These are phyloP conservation scores for Nomada flava DNA, from an alignment of 2,888 invertebrate genomes.

Conservation along the genomic window DNA sequence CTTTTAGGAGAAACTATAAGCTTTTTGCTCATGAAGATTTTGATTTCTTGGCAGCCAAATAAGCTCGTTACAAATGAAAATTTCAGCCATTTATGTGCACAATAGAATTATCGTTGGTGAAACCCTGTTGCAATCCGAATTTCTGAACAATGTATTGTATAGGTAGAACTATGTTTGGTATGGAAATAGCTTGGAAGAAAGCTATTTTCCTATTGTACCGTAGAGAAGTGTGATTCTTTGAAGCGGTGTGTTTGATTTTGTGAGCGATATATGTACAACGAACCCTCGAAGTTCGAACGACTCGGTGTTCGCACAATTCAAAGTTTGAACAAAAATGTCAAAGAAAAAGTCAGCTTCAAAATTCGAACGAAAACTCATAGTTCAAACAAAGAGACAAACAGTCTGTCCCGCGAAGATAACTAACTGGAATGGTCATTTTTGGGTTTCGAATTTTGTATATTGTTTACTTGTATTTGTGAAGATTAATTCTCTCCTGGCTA, in stretches of 20 bases:
- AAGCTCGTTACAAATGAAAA: slow-evolving; percentile 9
- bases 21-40: not conserved
- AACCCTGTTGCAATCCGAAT: not conserved
- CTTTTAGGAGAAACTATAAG: not conserved
- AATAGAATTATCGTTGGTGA: not conserved
- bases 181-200: slow-evolving; percentile 9
- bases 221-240: slow-evolving; percentile 1
- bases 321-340: no score
- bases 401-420: no score
- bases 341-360: no score
- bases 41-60: no score
- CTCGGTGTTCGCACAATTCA: no score
- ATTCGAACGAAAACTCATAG: no score
- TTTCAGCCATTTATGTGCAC: not conserved
- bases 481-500: no score
- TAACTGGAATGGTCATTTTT: no score
- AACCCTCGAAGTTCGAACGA: no score
- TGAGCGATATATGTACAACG: not conserved
- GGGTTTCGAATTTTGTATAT: no score
- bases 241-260: not conserved
- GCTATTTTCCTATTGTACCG: slow-evolving; percentile 13
- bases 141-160: slow-evolving; percentile 5
- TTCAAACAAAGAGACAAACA: no score
- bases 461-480: no score
- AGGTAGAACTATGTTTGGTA: slow-evolving; percentile 18